Percentiles rank a stretch among this genome's conserved stretches.
Evolutionary conservation across 2,888 invertebrate species (phyloP).

Genomic region (Amiota communis): DNA sequence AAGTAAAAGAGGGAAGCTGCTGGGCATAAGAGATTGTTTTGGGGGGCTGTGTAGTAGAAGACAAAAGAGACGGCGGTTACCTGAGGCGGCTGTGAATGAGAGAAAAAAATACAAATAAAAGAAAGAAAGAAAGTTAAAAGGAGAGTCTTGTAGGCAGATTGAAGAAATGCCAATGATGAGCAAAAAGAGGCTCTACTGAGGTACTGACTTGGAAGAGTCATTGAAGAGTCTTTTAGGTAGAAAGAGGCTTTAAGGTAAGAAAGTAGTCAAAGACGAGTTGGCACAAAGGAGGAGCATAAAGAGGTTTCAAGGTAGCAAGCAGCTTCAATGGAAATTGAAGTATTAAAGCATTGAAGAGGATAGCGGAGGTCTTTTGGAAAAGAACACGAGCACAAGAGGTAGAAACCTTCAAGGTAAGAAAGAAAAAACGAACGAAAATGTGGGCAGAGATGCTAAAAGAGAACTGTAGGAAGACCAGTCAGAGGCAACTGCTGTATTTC

Average conservation of each 20-base stretch:
- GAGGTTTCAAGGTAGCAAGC: no score
- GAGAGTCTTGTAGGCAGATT: no score
- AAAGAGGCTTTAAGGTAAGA: no score
- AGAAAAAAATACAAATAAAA: neutral
- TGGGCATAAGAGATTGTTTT: no score
- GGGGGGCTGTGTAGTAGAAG: no score
- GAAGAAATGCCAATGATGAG: no score
- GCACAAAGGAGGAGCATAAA: neutral
- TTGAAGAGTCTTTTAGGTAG: no score
- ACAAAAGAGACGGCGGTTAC: no score
- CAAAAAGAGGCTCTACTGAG: no score
- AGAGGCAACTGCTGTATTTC: constrained; percentile 29
- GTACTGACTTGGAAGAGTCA: no score
- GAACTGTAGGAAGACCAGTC: neutral
- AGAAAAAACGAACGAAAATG: neutral
- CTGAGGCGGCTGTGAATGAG: neutral
- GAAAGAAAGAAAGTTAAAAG: neutral
- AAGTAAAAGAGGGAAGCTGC: neutral
- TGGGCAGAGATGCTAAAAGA: neutral
- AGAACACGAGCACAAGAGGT: neutral
- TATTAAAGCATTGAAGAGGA: neutral
- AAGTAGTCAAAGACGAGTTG: neutral
- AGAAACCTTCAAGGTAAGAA: neutral
- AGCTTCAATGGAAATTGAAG: neutral
- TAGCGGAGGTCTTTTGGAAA: neutral